Evolutionary conservation across 1,140 invertebrate genomes (phyloP).

Genomic region (Ganaspis sp.): DNA sequence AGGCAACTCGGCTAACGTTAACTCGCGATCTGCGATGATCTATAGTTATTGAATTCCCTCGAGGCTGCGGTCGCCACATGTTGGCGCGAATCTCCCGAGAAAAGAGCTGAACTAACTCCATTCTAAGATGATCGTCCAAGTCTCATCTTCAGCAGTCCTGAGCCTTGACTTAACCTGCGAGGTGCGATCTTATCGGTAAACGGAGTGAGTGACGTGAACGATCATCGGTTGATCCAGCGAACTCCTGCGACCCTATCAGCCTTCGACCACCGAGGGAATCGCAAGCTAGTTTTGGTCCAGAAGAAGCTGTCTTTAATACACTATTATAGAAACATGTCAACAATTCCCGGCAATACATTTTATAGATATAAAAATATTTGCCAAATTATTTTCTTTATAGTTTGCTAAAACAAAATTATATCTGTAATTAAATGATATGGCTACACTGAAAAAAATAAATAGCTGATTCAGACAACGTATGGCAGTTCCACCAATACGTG

Average conservation of each 20-base stretch:
- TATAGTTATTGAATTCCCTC: constrained; percentile 67
- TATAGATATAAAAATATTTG: no score
- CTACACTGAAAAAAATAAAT: no score
- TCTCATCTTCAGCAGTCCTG: constrained; percentile 41
- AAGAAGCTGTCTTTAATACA: no score
- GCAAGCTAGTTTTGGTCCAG: not conserved
- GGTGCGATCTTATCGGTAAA: constrained; percentile 62
- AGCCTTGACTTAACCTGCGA: constrained; percentile 46
- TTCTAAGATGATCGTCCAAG: constrained; percentile 36
- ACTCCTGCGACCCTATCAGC: constrained; percentile 48
- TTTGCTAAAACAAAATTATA: no score
- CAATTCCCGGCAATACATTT: no score
- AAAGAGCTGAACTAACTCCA: not conserved
- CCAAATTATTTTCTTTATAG: no score
- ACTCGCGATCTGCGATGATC: constrained; percentile 61
- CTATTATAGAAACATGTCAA: no score
- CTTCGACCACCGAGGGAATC: constrained; percentile 49
- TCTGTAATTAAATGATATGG: no score
- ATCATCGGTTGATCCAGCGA: constrained; percentile 54
- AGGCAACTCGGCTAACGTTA: constrained; percentile 50
- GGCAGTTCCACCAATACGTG: no score
- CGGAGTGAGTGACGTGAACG: constrained; percentile 57
- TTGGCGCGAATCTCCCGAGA: constrained; percentile 42
- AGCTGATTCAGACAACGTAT: no score
- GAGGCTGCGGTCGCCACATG: constrained; percentile 56